Percentiles rank a stretch among this genome's conserved stretches.
Evolutionary conservation across 2,113 vertebrate species (phyloP).

Genomic region (Malurus cyaneus): DNA sequence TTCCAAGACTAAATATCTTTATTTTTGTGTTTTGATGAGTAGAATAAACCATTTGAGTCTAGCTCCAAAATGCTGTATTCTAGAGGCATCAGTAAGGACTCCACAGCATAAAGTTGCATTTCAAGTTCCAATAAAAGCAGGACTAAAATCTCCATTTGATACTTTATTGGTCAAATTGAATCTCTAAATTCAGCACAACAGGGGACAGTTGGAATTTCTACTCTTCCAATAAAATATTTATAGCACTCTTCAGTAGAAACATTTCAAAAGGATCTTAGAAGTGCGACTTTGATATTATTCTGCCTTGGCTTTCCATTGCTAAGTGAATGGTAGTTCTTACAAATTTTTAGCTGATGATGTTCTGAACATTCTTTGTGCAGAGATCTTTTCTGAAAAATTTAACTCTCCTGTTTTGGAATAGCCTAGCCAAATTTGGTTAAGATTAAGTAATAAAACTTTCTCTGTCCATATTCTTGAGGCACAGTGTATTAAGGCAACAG

Average conservation of each 20-base stretch:
- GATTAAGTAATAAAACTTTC: not conserved
- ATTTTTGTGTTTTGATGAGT: not conserved
- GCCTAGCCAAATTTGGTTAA: not conserved
- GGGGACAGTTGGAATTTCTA: not conserved
- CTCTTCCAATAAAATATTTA: constrained; percentile 47
- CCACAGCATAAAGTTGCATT: constrained; percentile 14
- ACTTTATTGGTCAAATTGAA: not conserved
- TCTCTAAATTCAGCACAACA: constrained; percentile 9
- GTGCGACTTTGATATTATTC: not conserved
- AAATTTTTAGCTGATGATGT: not conserved
- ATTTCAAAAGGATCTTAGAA: not conserved
- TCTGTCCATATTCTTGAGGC: not conserved
- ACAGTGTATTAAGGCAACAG: not conserved
- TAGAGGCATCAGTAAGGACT: not conserved
- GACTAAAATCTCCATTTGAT: constrained; percentile 26
- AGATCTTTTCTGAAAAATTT: not conserved
- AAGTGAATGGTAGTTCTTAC: not conserved
- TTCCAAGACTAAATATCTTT: not conserved
- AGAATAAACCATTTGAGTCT: not conserved
- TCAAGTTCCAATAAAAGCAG: constrained; percentile 43
- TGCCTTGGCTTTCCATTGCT: not conserved
- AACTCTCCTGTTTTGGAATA: not conserved
- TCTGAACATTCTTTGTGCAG: not conserved
- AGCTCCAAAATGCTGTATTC: not conserved
- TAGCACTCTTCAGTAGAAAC: not conserved